Percentiles rank a stretch among this genome's conserved stretches.
Conservation (phyloP, 2,113 vertebrate genomes). For the Solenodon paradoxus region DNA sequence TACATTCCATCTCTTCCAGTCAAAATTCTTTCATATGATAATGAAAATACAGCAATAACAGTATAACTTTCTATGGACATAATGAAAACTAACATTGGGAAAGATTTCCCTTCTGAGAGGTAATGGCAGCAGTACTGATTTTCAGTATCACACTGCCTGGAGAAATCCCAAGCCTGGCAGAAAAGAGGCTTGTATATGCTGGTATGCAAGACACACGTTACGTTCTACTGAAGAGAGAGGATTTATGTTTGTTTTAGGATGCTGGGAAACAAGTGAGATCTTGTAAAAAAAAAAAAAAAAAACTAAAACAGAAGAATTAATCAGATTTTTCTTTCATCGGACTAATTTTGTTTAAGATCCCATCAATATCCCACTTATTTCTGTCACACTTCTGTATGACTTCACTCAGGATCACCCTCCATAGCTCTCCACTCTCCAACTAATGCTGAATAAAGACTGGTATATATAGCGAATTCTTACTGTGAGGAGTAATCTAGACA, state of each 20-base stretch:
- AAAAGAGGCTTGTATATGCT: neutral
- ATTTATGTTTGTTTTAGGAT: neutral
- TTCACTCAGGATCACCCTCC: neutral
- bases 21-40: constrained; percentile 29
- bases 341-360: neutral
- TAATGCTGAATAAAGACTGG: neutral
- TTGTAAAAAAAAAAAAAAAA: neutral
- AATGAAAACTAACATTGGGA: neutral
- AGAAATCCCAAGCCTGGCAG: neutral
- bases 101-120: neutral
- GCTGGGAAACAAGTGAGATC: neutral
- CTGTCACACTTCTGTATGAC: neutral
- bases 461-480: neutral
- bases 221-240: neutral
- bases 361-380: neutral
- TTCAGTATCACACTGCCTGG: neutral
- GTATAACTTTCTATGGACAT: neutral
- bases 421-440: neutral
- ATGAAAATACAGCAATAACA: constrained; percentile 1
- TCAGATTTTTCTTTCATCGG: neutral
- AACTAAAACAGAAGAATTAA: too few species aligned
- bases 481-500: neutral
- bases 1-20: neutral
- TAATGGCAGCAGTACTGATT: neutral
- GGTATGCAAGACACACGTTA: neutral